Conservation (phyloP, 30 jellyfish, hydroid and myxozoan genomes). For the Sanderia malayensis region DNA sequence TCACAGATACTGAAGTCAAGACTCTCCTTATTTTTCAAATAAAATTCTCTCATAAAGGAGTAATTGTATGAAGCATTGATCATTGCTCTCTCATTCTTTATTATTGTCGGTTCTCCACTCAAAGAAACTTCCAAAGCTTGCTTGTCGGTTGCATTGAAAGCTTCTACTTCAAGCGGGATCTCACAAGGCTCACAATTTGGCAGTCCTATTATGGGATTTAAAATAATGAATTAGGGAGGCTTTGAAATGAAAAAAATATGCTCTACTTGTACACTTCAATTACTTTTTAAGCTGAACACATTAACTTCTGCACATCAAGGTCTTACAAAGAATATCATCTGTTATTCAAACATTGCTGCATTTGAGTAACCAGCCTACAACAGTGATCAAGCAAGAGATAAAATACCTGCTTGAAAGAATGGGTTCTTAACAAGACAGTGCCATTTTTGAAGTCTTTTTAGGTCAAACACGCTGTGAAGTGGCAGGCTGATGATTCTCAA, state of each 20-base stretch:
- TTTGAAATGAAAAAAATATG: no score
- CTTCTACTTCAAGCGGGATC: slow-evolving; percentile 19
- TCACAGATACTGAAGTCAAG: slow-evolving; percentile 58
- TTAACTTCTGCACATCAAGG: no score
- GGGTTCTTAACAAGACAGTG: slow-evolving; percentile 54
- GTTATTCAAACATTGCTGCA: no score
- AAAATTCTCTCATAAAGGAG: slow-evolving; percentile 32
- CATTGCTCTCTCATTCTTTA: slow-evolving; percentile 28
- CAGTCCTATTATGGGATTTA: no score
- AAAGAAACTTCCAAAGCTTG: slow-evolving; percentile 28
- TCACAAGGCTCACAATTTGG: slow-evolving; percentile 67
- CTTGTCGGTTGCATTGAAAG: slow-evolving; percentile 38
- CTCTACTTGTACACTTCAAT: no score
- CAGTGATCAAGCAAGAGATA: no score
- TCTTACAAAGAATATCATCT: no score
- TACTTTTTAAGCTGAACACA: no score
- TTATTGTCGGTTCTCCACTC: slow-evolving; percentile 48
- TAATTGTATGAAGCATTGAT: slow-evolving; percentile 22
- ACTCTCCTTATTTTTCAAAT: slow-evolving; percentile 25
- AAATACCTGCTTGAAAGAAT: slow-evolving; percentile 33
- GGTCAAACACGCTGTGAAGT: slow-evolving; percentile 33
- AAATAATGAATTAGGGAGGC: no score
- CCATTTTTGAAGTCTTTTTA: slow-evolving; percentile 55
- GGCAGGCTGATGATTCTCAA: slow-evolving; percentile 54
- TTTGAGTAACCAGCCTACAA: no score